Evolutionary conservation across 2,797 vertebrate species (phyloP).

Genomic region (Gallirallus australis): DNA sequence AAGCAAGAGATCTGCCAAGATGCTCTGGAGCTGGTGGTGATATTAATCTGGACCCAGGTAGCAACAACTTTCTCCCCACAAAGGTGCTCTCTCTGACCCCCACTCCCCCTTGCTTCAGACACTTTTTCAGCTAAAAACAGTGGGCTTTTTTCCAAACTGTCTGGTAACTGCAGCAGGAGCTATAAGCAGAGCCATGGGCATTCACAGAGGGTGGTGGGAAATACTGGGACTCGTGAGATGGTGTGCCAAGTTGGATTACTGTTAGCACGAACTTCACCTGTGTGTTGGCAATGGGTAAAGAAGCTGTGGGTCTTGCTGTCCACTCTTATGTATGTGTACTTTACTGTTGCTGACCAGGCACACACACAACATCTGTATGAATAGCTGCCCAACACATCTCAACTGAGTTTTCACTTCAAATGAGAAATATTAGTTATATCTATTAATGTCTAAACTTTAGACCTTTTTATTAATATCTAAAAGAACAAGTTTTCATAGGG

Average conservation of each 20-base stretch:
- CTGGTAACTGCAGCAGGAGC: background rate
- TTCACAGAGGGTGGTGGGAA: background rate
- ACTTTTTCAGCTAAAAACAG: background rate
- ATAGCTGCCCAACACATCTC: background rate
- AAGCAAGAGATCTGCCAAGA: background rate
- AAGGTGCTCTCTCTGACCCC: fast-evolving
- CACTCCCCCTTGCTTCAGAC: background rate
- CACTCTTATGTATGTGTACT: fast-evolving
- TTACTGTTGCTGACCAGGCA: background rate
- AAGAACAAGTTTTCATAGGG: background rate
- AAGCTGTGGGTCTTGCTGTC: background rate
- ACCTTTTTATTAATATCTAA: background rate
- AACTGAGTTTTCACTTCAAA: background rate
- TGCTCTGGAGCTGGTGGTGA: background rate
- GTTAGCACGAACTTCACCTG: background rate
- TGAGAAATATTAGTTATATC: background rate
- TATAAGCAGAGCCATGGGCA: background rate
- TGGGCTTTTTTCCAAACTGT: background rate
- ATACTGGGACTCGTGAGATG: too few relatives aligned
- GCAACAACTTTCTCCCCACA: fast-evolving
- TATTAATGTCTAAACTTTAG: background rate
- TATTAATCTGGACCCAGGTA: background rate
- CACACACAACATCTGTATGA: background rate
- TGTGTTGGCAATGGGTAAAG: background rate
- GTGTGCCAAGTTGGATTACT: background rate